Evolutionary conservation across 2,113 vertebrate genomes (phyloP).

Genomic region (Poecile atricapillus): DNA sequence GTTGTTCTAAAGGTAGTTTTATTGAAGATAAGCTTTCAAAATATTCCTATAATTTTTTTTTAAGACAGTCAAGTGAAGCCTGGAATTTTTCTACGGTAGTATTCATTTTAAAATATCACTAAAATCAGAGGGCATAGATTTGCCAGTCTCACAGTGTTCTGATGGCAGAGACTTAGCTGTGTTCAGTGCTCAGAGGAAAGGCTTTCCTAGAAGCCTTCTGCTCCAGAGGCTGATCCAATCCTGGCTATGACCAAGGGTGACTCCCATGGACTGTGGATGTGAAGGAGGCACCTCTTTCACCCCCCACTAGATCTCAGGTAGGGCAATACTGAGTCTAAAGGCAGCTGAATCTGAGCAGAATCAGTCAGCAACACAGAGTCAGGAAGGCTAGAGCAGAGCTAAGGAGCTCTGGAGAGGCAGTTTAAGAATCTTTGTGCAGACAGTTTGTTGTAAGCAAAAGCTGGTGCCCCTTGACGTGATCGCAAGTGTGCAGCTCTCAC

Average conservation of each 20-base stretch:
- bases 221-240: neutral
- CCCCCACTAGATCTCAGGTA: neutral
- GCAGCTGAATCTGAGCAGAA: neutral
- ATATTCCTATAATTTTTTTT: constrained; percentile 22
- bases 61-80: constrained; percentile 4
- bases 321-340: neutral
- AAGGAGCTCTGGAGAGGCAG: neutral
- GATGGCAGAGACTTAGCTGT: neutral
- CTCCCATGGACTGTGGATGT: neutral
- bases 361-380: rapidly evolving
- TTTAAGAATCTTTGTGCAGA: neutral
- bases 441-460: neutral
- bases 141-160: neutral
- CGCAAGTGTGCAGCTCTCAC: neutral
- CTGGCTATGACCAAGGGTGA: neutral
- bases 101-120: constrained; percentile 36
- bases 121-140: constrained; percentile 46
- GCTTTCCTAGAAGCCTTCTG: neutral
- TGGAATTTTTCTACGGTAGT: neutral
- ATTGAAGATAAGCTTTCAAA: constrained; percentile 22
- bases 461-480: neutral
- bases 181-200: neutral
- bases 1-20: constrained; percentile 15
- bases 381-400: neutral
- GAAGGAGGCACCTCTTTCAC: neutral